A percentile compares a stretch with the other conserved stretches of the same genome.
These are phyloP conservation scores for Lindbergichthys nudifrons DNA, from an alignment of 2,797 vertebrate species.

Conservation along the genomic window DNA sequence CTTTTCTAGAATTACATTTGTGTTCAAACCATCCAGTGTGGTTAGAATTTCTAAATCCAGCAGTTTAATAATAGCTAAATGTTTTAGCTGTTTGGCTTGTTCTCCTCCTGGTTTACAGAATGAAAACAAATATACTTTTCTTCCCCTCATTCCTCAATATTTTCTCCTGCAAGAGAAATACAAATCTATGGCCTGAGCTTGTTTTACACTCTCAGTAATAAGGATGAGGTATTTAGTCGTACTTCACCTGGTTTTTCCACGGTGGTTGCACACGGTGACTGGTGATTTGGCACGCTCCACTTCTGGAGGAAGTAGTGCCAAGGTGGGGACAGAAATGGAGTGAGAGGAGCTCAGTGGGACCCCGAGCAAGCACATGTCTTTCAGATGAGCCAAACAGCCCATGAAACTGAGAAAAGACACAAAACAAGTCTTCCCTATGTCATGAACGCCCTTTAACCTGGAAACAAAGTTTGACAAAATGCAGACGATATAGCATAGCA, in stretches of 20 bases:
- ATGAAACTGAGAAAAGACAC: constrained; percentile 71
- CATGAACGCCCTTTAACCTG: constrained; percentile 60
- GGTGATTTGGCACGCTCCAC: constrained; percentile 77
- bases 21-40: constrained; percentile 48
- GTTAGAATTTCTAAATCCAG: constrained; percentile 67
- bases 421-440: constrained; percentile 51
- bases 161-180: background rate
- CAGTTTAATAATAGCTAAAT: constrained; percentile 55
- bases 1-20: constrained; percentile 48
- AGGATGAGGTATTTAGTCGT: constrained; percentile 24
- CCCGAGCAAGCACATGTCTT: constrained; percentile 84
- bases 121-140: constrained; percentile 1
- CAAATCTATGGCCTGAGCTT: background rate
- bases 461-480: constrained; percentile 26
- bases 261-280: constrained; percentile 67
- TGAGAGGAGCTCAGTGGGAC: constrained; percentile 83
- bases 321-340: constrained; percentile 82
- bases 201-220: background rate
- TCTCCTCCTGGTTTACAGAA: constrained; percentile 27
- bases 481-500: constrained; percentile 1
- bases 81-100: constrained; percentile 24
- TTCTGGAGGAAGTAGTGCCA: constrained; percentile 79
- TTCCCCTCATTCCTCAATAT: background rate
- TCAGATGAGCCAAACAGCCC: constrained; percentile 80
- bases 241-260: constrained; percentile 64